Base-by-base conservation (phyloP, 2,888 invertebrate species). In the Altica lythri region DNA sequence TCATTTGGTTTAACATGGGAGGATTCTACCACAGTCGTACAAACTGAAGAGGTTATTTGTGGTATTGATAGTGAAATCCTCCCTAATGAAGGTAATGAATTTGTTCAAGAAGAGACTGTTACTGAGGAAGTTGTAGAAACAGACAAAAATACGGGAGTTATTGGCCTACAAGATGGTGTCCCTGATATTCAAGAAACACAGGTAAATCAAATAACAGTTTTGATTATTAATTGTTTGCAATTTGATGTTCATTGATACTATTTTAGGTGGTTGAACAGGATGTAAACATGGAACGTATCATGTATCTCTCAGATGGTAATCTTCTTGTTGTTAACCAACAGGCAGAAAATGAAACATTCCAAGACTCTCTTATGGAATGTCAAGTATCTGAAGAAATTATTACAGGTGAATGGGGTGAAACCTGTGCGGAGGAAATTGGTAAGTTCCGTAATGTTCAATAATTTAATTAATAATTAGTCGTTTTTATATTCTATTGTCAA, bases 341-440 rank as follows among this genome's bases (percentile, higher is more conserved):
- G 42, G 53, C 47, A 8, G 10, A n/a, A 12, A 50, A 45, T 9
- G 38, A 50, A 2, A 16, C 42, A 10, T 75, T 77, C 46, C 77
- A 78, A 69, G 78, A 79, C n/a, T n/a, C n/a, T 57, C 74, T 79
- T 48, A 78, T 80, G 61, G 78, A 79, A 32, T 77, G 78, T 37
- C 77, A 78, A 67, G 88, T 89, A 37, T 88, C 89, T 0, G 90
- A 90, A 68, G 90, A 90, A 74, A 86, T 91, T 1, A 87, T 91
- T 10, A 86, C 90, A 0, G 90, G 90, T 68, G 88, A 88, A 66
- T 91, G 90, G 90, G 87, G 85, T 35, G 81, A 84, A 66, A 79
- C 83, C 51, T 88, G 85, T 51, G 86, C 86, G 1, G 88, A 88
- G 64, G 61, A 62, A 53, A 62, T 64, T 18, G 59, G 60, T 61